Evolutionary conservation across 2,888 invertebrate genomes (phyloP), one percentile per base, ranked within the genome.

Genomic region (Dascillus cervinus): DNA sequence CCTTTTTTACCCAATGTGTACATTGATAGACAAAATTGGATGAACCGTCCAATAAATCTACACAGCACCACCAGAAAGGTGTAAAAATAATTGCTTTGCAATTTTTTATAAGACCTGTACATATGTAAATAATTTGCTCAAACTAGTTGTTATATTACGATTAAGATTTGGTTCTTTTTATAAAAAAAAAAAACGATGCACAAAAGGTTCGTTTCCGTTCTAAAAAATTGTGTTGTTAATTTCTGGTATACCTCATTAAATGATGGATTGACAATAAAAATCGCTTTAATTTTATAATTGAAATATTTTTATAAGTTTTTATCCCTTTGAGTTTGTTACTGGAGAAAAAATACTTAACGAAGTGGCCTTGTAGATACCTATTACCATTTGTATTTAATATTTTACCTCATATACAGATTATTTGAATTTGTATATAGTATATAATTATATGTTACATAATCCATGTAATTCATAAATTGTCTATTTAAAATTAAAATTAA

Each of bases 91-190:
- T 6, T 17, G 8, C 8, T 6, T 8, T 17, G 17, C 17, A 17
- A 8, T 17, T 17, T 17, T 17, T 17, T 6, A 17, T 4, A 4
- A 17, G 4, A 17, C 4, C 8, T 17, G 17, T 17, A 17, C 4
- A 17, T 17, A 17, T 17, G 17, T 17, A 17, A 17, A 17, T 17
- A 17, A 17, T 17, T 17, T 17, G 17, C 17, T 17, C 17, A 17
- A 17, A 17, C 8, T 17, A 17, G 8, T 17, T 8, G 8, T 17
- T 17, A 17, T 8, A n/a, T 17, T 17, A 17, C 17, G 17, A 17
- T 6, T 17, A 17, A 17, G 4, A 17, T 17, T 17, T 17, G 5
- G 8, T 17, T 17, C 8, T 17, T 17, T 4, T 6, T 17, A 17
- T 6, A 17, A 8, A 6, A 8, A 6, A 17, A 6, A 17, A 17